Conservation (phyloP, 2,113 vertebrate genomes). For the Jacana jacana region DNA sequence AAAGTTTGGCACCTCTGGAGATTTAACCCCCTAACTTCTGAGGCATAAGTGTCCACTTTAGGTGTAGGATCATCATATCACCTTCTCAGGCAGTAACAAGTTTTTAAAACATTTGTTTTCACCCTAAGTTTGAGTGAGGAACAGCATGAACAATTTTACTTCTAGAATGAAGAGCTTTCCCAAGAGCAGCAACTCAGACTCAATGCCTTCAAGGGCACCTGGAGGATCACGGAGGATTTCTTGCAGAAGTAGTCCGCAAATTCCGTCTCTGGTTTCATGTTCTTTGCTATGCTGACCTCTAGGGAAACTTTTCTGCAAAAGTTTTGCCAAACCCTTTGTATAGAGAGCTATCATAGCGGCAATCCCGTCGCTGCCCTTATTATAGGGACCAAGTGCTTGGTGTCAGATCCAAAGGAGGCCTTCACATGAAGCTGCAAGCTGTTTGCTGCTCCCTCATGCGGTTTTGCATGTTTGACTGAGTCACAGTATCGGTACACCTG, state of each 20-base stretch:
- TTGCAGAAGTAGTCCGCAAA: neutral
- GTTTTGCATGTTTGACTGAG: neutral
- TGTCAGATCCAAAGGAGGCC: neutral
- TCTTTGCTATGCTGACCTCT: slow-evolving; percentile 31
- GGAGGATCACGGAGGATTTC: neutral
- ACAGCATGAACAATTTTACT: accelerated
- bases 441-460: neutral
- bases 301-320: neutral
- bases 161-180: neutral
- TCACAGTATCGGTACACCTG: neutral
- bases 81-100: neutral
- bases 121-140: neutral
- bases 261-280: neutral
- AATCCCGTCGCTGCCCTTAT: neutral
- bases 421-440: neutral
- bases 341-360: neutral
- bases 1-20: neutral
- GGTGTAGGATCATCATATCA: neutral
- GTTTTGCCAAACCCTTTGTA: neutral
- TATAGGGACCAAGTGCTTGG: neutral
- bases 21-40: neutral
- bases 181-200: neutral
- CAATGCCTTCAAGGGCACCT: neutral
- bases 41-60: neutral
- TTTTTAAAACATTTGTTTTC: neutral